Evolutionary conservation across 1,140 invertebrate species (phyloP).

Genomic region (Brachionus sp.): DNA sequence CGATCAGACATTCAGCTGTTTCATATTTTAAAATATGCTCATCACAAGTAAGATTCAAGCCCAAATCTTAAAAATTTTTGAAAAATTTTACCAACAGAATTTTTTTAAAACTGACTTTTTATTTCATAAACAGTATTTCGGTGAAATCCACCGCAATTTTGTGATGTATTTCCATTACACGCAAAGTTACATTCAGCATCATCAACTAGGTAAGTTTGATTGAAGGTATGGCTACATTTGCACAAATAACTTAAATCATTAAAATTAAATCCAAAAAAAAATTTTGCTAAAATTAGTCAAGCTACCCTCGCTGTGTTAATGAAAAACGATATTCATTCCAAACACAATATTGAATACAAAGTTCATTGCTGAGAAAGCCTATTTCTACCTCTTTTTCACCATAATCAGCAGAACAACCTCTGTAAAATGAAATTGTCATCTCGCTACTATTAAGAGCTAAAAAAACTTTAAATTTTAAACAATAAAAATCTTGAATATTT

Average conservation of each 20-base stretch:
- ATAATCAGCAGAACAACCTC: not conserved
- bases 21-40: not conserved
- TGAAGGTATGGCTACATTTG: not conserved
- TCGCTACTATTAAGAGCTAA: not conserved
- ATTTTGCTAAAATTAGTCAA: not conserved
- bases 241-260: not conserved
- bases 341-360: constrained; percentile 2
- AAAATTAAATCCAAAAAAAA: not conserved
- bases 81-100: not conserved
- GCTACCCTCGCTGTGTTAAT: not conserved
- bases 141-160: not conserved
- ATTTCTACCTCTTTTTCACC: not conserved
- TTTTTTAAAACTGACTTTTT: not conserved
- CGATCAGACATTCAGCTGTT: not conserved
- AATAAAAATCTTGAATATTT: not conserved
- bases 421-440: not conserved
- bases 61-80: not conserved
- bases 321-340: not conserved
- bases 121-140: not conserved
- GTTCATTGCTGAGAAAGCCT: not conserved
- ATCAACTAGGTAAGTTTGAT: not conserved
- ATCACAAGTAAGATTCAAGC: not conserved
- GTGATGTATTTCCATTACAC: not conserved
- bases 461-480: not conserved
- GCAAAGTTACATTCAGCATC: not conserved